phyloP scores from a whole-genome alignment of 2,888 invertebrate genomes.

The Celastrina argiolus region DNA sequence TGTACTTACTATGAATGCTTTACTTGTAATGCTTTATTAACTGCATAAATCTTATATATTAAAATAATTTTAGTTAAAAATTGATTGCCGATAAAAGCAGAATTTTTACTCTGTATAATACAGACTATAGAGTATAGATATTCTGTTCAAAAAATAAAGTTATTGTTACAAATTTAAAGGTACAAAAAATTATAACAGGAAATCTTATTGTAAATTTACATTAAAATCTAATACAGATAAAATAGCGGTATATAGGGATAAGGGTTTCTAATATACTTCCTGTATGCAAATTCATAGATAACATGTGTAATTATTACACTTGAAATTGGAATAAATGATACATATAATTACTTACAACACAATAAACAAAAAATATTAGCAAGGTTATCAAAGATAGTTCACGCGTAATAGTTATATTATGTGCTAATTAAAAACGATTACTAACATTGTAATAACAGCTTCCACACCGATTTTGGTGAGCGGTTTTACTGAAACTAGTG shows the following conservation, averaged over 20 bases:
- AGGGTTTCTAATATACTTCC: not conserved
- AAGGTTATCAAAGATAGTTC: not conserved
- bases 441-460: not conserved
- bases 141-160: not conserved
- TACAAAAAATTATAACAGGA: not conserved
- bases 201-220: not conserved
- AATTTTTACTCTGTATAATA: too few relatives aligned
- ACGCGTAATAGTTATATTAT: not conserved
- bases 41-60: too few relatives aligned
- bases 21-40: too few relatives aligned
- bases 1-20: too few relatives aligned
- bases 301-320: not conserved
- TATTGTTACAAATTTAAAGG: not conserved
- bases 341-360: not conserved
- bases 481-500: too few relatives aligned
- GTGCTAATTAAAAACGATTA: not conserved
- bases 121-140: too few relatives aligned
- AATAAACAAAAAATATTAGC: not conserved
- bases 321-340: not conserved
- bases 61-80: too few relatives aligned
- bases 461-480: too few relatives aligned
- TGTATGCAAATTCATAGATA: constrained; percentile 6
- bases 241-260: not conserved
- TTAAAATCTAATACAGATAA: not conserved
- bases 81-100: too few relatives aligned